Base-by-base conservation (phyloP, 2,113 vertebrate genomes). In the Cochlearius cochlearius region DNA sequence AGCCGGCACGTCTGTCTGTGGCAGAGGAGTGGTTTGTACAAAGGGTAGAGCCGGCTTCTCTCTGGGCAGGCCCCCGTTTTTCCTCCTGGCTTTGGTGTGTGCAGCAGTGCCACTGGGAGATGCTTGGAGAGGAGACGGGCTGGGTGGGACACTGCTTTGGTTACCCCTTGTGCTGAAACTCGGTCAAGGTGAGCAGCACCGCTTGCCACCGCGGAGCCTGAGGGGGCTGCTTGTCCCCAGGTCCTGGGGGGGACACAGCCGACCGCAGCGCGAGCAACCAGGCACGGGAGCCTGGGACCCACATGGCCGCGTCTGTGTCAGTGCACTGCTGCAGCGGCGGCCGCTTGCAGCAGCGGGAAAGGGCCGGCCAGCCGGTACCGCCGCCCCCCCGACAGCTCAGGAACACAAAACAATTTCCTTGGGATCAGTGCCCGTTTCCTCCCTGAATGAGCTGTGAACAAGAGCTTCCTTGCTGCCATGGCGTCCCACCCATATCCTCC, bases 361-460 rank as follows among this genome's bases (percentile, higher is more conserved):
- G 71, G 88, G 58, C 75, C 12, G 63, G 72, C 91, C 7, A 15
- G 85, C 52, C 69, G 1, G 80, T 6, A 23, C 49, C 3, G 36
- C 91, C 45, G 8, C 77, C 88, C 79, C 52, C 39, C 83, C 76
- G 15, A 75, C 97, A 91, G 97, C 96, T 97, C 97, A 98, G 98
- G 97, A 98, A 98, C 98, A 98, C 84, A 94, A 94, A 97, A 96
- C 73, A 63, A 96, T 96, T 94, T 96, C 97, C 97, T 97, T 97
- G 93, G 96, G 97, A 96, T 95, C 92, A 17, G 88, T 97, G 97
- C 98, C 98, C 96, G 8, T 89, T 98, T 98, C 97, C 97, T 97
- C 85, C 93, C 79, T 0, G 50, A 96, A 93, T 83, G 81, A 96
- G 90, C 94, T 94, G 94, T 92, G 97, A 95, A 90, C 83, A 69